phyloP scores from a whole-genome alignment of 2,113 vertebrate genomes.

The Pseudonaja textilis region DNA sequence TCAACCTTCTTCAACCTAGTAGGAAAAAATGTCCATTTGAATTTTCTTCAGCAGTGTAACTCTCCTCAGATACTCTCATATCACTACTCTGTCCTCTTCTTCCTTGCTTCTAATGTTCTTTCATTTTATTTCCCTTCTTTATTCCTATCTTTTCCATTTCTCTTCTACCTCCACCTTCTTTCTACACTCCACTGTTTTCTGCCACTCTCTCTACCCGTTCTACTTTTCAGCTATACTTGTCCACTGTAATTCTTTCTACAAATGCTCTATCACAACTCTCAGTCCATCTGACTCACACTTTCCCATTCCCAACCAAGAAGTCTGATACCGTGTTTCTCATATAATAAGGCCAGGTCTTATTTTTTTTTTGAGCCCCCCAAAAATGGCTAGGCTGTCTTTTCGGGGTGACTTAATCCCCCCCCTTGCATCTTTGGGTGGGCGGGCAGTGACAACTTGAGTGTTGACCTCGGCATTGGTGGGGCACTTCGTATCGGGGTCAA shows the following conservation, averaged over 20 bases:
- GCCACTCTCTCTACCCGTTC: background rate
- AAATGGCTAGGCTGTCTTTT: no score
- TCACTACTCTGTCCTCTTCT: background rate
- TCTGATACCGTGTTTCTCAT: background rate
- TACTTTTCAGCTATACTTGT: background rate
- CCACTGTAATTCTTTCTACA: background rate
- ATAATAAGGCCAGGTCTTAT: no score
- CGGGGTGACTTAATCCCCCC: no score
- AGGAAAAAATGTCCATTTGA: background rate
- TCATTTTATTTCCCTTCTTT: background rate
- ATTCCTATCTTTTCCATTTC: background rate
- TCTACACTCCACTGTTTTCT: background rate
- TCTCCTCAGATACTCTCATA: background rate
- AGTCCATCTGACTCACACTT: background rate
- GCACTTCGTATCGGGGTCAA: no score
- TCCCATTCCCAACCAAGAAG: background rate
- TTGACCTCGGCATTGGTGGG: no score
- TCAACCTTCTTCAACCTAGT: background rate
- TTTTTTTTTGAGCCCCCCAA: no score
- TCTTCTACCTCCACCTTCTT: background rate
- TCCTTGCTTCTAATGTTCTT: background rate
- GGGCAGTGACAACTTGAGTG: no score
- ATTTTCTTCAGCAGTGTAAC: background rate
- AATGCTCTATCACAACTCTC: background rate
- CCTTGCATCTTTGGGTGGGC: no score